Base-by-base conservation (phyloP, 2,888 invertebrate species). In the Drosophila setosimentum region DNA sequence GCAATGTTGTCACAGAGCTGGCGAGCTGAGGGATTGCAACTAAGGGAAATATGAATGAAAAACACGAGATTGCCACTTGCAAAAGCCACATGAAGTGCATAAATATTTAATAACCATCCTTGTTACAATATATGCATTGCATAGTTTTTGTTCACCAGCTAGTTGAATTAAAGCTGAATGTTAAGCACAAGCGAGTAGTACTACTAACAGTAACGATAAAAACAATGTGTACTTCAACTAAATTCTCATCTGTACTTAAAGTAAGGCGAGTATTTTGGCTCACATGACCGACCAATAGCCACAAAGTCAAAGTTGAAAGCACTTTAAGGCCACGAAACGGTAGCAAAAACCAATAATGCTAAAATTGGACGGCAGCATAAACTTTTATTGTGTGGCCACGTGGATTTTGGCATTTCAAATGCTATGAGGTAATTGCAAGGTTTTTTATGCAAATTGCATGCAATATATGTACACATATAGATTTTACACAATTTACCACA, bases 21-120 rank as follows among this genome's bases (percentile, higher is more conserved):
- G 35, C 13, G 53, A 35, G 73, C 29, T 48, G 21, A 10, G 27
- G 21, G 18, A 27, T 21, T 58, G 16, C 13, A 30, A 49, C n/a
- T 49, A 45, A 37, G 40, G 42, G 33, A 57, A 73, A 63, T 70
- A 63, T 68, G 68, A 81, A 73, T 80, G 73, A 69, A 65, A 74
- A 78, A 69, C 37, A 73, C 55, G 80, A 80, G 77, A 68, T 60
- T 51, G 58, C 45, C 69, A 54, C 35, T 29, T 40, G 42, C 32
- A 45, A 63, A 66, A 66, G 51, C 70, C 68, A 66, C 65, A 76
- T 76, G 66, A 51, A 80, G 53, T 68, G 68, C 74, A 87, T 89
- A 68, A 78, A 89, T 83, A 58, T 82, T 89, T 83, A 70, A 88
- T 78, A 67, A 66, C 51, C 73, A 67, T 68, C 53, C 71, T 68